A percentile compares a stretch with the other conserved stretches of the same genome.
Evolutionary conservation across 2,113 vertebrate genomes (phyloP).

Genomic region (Microcebus griseorufus): DNA sequence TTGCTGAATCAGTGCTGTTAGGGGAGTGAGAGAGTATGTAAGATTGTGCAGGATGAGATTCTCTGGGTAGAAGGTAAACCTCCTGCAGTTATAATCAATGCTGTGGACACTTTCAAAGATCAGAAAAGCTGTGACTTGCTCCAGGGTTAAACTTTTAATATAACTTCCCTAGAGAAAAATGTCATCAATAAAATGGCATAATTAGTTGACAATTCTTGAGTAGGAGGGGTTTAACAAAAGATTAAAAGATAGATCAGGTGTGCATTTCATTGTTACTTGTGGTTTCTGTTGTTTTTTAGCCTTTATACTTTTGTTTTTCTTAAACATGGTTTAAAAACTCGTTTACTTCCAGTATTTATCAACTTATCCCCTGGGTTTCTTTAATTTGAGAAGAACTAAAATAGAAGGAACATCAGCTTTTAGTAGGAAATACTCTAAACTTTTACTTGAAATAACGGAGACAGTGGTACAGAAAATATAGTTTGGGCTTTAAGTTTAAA

Average conservation of each 20-base stretch:
- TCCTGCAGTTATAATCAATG: constrained; percentile 94
- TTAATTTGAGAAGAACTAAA: constrained; percentile 35
- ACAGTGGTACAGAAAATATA: neutral
- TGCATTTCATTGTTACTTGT: constrained; percentile 67
- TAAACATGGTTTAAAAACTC: constrained; percentile 31
- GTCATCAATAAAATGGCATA: constrained; percentile 94
- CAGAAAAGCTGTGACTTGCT: constrained; percentile 90
- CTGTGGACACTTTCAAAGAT: constrained; percentile 93
- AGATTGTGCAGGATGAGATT: constrained; percentile 86
- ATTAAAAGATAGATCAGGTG: constrained; percentile 73
- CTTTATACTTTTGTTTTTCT: constrained; percentile 65
- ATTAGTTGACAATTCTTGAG: constrained; percentile 91
- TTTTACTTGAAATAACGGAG: constrained; percentile 18
- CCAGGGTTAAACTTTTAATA: constrained; percentile 95
- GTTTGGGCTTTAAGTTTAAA: neutral
- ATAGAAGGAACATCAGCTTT: neutral
- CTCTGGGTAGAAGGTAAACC: constrained; percentile 90
- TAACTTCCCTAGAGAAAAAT: constrained; percentile 91
- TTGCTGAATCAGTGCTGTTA: constrained; percentile 84
- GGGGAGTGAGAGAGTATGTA: constrained; percentile 79
- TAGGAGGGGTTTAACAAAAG: constrained; percentile 76
- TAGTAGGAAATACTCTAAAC: constrained; percentile 10
- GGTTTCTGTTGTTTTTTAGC: constrained; percentile 66
- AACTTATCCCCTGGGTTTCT: neutral
- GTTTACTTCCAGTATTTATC: neutral